Conservation (phyloP, 1,140 invertebrate species). For the Elymnias hypermnestra region DNA sequence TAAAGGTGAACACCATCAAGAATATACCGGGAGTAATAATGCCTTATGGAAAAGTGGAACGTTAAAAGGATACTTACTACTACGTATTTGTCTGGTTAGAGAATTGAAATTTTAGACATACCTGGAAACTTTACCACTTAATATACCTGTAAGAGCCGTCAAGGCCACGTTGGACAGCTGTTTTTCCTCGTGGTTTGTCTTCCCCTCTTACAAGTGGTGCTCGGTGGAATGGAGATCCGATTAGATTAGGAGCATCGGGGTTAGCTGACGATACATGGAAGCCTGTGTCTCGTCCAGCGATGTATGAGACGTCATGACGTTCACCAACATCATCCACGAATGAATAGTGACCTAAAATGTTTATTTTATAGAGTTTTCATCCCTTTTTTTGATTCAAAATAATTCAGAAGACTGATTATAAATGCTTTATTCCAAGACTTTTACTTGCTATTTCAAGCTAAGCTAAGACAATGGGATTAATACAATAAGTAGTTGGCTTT, state of each 20-base stretch:
- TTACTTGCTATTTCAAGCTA: no score
- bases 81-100: no score
- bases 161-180: constrained; percentile 78
- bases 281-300: constrained; percentile 82
- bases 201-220: constrained; percentile 73
- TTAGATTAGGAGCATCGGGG: constrained; percentile 79
- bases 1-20: no score
- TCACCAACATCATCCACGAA: constrained; percentile 84
- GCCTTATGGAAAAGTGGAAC: no score
- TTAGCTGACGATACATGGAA: constrained; percentile 83
- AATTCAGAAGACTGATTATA: no score
- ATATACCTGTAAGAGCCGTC: constrained; percentile 81
- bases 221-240: constrained; percentile 76
- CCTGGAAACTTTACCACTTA: not conserved
- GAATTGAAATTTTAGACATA: not conserved
- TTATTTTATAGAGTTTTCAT: not conserved
- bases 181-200: constrained; percentile 75
- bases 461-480: no score
- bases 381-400: no score
- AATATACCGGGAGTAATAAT: no score
- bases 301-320: constrained; percentile 82
- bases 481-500: no score
- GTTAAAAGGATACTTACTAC: no score
- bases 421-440: no score
- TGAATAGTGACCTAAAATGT: constrained; percentile 77